Conservation (phyloP, 2,797 vertebrate genomes). For the Pseudomugil gertrudae region DNA sequence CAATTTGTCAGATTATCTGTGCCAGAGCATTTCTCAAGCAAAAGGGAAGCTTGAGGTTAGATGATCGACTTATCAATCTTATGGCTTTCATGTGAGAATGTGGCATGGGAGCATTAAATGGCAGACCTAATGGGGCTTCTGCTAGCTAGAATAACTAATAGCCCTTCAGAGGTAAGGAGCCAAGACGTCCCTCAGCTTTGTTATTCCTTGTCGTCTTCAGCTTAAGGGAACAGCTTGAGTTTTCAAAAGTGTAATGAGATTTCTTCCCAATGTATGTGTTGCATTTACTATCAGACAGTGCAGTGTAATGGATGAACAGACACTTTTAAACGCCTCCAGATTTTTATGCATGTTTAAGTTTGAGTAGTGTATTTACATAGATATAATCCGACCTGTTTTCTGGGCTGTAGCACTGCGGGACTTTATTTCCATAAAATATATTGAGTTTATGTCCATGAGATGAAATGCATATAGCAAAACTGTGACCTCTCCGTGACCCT, state of each 20-base stretch:
- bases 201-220: slow-evolving; percentile 70
- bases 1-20: slow-evolving; percentile 59
- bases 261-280: slow-evolving; percentile 28
- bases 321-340: slow-evolving; percentile 14
- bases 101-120: slow-evolving; percentile 71
- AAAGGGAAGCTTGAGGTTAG: slow-evolving; percentile 54
- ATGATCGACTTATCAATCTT: slow-evolving; percentile 64
- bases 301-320: slow-evolving; percentile 33
- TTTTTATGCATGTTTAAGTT: slow-evolving; percentile 26
- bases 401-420: not conserved
- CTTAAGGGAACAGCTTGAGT: slow-evolving; percentile 59
- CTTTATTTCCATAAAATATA: not conserved
- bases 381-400: not conserved
- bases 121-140: slow-evolving; percentile 76
- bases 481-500: not conserved
- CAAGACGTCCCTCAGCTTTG: slow-evolving; percentile 68
- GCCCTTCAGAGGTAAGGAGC: slow-evolving; percentile 74
- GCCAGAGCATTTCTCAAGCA: slow-evolving; percentile 57
- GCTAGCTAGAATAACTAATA: slow-evolving; percentile 80
- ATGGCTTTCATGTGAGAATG: slow-evolving; percentile 66
- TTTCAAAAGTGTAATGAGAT: slow-evolving; percentile 67
- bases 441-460: not conserved
- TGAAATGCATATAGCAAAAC: not conserved
- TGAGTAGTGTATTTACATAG: not conserved
- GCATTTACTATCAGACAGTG: slow-evolving; percentile 40